These are phyloP conservation scores for Hydriomena furcata DNA, from an alignment of 2,888 invertebrate genomes.

Conservation along the genomic window DNA sequence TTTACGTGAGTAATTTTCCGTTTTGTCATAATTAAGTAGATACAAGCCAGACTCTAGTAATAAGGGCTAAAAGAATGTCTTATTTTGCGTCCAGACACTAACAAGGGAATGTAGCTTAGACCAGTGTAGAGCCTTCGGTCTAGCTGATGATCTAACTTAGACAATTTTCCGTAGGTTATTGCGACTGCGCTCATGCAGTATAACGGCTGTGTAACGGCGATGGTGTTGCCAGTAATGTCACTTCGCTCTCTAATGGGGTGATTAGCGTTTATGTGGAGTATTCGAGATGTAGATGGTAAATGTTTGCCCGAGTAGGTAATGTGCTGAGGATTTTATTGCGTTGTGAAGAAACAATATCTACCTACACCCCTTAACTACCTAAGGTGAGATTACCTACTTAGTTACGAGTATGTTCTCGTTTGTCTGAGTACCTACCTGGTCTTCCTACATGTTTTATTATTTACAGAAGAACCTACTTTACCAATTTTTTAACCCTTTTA, in stretches of 20 bases:
- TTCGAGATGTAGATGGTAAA: constrained; percentile 14
- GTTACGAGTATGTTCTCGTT: no score
- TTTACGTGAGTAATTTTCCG: no score
- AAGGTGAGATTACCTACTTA: no score
- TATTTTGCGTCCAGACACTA: constrained; percentile 7
- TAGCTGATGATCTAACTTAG: constrained; percentile 71
- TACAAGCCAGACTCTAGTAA: no score
- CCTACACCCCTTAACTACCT: no score
- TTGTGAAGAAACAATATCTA: no score
- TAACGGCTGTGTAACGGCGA: constrained; percentile 29
- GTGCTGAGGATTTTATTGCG: constrained; percentile 8
- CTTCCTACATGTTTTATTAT: no score
- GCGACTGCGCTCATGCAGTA: constrained; percentile 64
- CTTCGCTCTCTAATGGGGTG: constrained; percentile 30
- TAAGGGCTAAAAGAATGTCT: not conserved
- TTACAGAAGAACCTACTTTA: no score
- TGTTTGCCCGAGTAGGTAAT: constrained; percentile 4
- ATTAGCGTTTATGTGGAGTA: constrained; percentile 25
- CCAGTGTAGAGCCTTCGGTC: constrained; percentile 37
- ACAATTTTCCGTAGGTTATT: constrained; percentile 69
- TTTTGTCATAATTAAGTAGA: no score
- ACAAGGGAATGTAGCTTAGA: constrained; percentile 9
- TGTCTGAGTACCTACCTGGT: no score
- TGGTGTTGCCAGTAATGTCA: constrained; percentile 29
- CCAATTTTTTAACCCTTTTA: no score